Conservation (phyloP, 1,140 invertebrate genomes). For the Scaptomyza pallida region DNA sequence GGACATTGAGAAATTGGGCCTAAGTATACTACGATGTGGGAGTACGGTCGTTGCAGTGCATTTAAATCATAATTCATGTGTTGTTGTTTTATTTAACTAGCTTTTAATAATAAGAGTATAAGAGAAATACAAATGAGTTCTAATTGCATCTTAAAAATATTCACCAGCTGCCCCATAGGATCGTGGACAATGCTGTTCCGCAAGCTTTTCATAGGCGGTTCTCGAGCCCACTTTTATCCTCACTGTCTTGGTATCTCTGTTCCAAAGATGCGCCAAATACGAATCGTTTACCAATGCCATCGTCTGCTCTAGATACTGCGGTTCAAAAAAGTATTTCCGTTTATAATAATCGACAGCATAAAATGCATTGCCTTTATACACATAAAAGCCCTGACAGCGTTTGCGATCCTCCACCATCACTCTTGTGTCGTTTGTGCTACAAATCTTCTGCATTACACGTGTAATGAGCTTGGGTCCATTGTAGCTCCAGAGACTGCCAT, state of each 20-base stretch:
- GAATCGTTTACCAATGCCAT: slow-evolving; percentile 85
- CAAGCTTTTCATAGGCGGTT: slow-evolving; percentile 86
- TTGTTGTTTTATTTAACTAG: too few species aligned
- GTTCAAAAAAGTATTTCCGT: slow-evolving; percentile 87
- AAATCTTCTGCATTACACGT: slow-evolving; percentile 86
- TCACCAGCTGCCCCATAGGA: slow-evolving; percentile 84
- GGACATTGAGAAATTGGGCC: too few species aligned
- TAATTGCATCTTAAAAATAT: slow-evolving; percentile 81
- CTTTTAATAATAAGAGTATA: too few species aligned
- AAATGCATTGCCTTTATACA: slow-evolving; percentile 86
- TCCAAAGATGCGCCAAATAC: slow-evolving; percentile 88
- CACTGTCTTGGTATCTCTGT: slow-evolving; percentile 87
- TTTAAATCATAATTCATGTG: slow-evolving; percentile 50
- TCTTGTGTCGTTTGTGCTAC: slow-evolving; percentile 85
- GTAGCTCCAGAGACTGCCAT: slow-evolving; percentile 87
- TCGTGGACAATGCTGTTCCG: slow-evolving; percentile 86
- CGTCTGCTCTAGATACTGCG: slow-evolving; percentile 83
- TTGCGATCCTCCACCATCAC: slow-evolving; percentile 85
- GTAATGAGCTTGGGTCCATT: slow-evolving; percentile 90
- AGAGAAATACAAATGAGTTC: too few species aligned
- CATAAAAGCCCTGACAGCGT: slow-evolving; percentile 87
- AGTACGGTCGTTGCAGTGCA: slow-evolving; percentile 85
- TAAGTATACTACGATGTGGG: slow-evolving; percentile 90
- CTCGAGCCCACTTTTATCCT: slow-evolving; percentile 83
- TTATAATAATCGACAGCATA: slow-evolving; percentile 88